phyloP scores from a whole-genome alignment of 53 echinoderm and acorn worm species.

The Pentamera pediparva region DNA sequence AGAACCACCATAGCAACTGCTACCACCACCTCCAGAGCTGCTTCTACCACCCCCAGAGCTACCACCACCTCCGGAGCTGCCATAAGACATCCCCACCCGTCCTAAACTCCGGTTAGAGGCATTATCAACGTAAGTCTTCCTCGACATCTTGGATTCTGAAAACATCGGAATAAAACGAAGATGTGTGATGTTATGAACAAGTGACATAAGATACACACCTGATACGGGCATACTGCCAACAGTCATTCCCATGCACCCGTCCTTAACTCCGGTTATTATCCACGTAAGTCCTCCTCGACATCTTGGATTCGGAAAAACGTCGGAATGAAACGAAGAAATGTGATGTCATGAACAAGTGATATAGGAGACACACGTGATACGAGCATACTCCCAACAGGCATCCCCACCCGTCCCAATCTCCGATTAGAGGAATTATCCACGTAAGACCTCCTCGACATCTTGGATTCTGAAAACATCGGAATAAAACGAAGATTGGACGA shows the following conservation, averaged over 20 bases:
- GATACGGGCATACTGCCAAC: constrained; percentile 23
- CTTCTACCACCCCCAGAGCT: too few species aligned
- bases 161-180: too few species aligned
- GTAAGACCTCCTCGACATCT: constrained; percentile 1
- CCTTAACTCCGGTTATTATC: constrained; percentile 19
- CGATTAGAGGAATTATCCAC: constrained; percentile 19
- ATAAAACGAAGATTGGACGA: too few species aligned
- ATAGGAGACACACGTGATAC: constrained; percentile 15
- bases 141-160: constrained; percentile 2
- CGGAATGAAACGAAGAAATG: too few species aligned
- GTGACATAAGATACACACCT: too few species aligned
- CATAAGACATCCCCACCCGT: constrained; percentile 11
- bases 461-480: constrained; percentile 6
- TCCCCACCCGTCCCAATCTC: constrained; percentile 14
- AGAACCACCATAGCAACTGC: neutral
- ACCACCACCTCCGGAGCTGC: too few species aligned
- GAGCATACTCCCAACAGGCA: constrained; percentile 11
- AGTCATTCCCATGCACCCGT: constrained; percentile 14
- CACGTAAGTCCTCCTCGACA: constrained; percentile 7
- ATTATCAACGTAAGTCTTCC: constrained; percentile 16
- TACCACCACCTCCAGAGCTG: neutral
- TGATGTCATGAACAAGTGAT: too few species aligned
- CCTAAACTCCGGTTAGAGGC: too few species aligned
- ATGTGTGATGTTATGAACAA: too few species aligned
- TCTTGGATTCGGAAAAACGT: constrained; percentile 1